phyloP scores from a whole-genome alignment of 2,888 invertebrate genomes.

The Drosophila sordidapex region DNA sequence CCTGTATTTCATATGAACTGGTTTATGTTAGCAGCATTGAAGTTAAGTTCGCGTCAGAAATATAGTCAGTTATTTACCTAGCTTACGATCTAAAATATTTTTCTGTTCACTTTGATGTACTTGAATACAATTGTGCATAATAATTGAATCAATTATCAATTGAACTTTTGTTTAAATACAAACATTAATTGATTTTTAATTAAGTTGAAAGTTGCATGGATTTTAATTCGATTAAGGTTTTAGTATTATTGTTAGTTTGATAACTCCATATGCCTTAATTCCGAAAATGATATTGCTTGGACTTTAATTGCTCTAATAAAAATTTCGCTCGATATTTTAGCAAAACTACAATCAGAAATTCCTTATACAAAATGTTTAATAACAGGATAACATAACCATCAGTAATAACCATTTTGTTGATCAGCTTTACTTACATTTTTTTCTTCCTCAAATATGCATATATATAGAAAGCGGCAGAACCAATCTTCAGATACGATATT shows the following conservation, averaged over 20 bases:
- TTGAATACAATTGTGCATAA: not conserved
- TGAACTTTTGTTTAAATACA: not conserved
- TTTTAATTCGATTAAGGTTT: not conserved
- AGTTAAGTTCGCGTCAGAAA: not conserved
- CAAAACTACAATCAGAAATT: not conserved
- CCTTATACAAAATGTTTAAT: not conserved
- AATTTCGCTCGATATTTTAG: not conserved
- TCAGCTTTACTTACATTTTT: not conserved
- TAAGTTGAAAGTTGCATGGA: not conserved
- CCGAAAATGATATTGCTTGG: not conserved
- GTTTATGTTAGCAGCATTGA: not conserved
- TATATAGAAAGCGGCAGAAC: slow-evolving; percentile 4
- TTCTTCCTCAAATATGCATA: not conserved
- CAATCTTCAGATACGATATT: slow-evolving; percentile 13
- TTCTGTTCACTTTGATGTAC: not conserved
- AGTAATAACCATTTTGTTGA: not conserved
- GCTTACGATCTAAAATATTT: not conserved
- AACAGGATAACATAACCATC: not conserved
- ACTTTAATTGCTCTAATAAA: not conserved
- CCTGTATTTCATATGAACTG: not conserved
- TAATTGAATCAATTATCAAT: not conserved
- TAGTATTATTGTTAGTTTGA: not conserved
- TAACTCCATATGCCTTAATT: not conserved
- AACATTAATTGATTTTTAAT: not conserved
- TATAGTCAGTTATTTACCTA: not conserved